Base-by-base conservation (phyloP, 1,140 invertebrate genomes). In the Drosophila rhopaloa region DNA sequence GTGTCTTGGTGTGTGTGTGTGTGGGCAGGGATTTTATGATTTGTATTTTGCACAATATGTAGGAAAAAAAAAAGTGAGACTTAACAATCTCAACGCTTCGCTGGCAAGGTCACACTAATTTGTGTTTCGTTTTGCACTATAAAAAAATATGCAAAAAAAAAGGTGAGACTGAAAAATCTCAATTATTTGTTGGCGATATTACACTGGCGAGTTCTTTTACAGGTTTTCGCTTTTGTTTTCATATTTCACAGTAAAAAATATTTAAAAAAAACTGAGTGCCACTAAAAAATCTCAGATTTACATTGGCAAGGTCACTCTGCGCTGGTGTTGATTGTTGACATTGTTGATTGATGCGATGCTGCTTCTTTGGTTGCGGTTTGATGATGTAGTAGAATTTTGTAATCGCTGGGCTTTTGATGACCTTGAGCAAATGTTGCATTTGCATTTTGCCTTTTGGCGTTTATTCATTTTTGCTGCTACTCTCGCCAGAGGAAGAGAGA, bases 291-390 rank as follows among this genome's bases (percentile, higher is more conserved):
- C 10, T 43, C 32, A 38, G 40, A 51, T 38, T 32, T 41, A 27
- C 16, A 11, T 8, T 43, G 46, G 55, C 13, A 56, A 68, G 59
- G 74, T 77, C 75, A 71, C 57, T 50, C 35, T 51, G 56, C 32
- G 76, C 46, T 70, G 62, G 44, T 58, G 79, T 84, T 76, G 81
- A 76, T 68, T 84, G 77, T 77, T 77, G 81, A 81, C 54, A 76
- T 73, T 84, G 77, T 76, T 77, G 75, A 80, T 80, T 80, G 76
- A 62, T 80, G 77, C 44, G 62, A 37, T 66, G 53, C 44, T 76
- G 71, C 51, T 63, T 51, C 46, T 46, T 27, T 66, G 65, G 9
- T 51, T 63, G 60, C 13, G 14, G 32, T 53, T 53, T 60, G 55
- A 44, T 53, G 44, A 41, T 38, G 61, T 47, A 51, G 58, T 58